These are phyloP conservation scores for Toxotes chatareus DNA, from an alignment of 2,113 vertebrate genomes.

Conservation along the genomic window DNA sequence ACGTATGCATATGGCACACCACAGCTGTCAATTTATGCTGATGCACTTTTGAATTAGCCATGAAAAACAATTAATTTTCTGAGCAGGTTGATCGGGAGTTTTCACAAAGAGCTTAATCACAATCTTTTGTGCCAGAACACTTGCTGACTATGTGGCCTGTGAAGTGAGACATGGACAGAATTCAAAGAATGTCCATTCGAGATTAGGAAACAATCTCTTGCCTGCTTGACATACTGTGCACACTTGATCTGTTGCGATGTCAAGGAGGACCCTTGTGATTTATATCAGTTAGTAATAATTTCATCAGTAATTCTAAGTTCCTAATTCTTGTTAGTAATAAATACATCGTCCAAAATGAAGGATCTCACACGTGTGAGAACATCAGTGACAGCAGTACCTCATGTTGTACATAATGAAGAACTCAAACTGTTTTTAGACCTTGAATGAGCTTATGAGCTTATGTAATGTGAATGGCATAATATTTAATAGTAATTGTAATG, in stretches of 20 bases:
- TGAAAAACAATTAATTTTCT: constrained; percentile 79
- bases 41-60: constrained; percentile 74
- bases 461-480: background rate
- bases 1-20: constrained; percentile 62
- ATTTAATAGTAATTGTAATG: background rate
- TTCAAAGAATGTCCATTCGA: constrained; percentile 58
- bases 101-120: constrained; percentile 69
- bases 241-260: constrained; percentile 35
- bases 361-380: background rate
- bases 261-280: constrained; percentile 24
- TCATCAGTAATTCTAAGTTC: constrained; percentile 12
- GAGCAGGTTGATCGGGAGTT: constrained; percentile 73
- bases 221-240: constrained; percentile 47
- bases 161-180: constrained; percentile 57
- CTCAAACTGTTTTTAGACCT: background rate
- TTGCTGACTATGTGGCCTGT: constrained; percentile 67
- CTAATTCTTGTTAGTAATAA: constrained; percentile 5
- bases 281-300: constrained; percentile 33
- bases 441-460: background rate
- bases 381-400: background rate
- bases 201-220: constrained; percentile 46
- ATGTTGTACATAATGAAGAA: background rate
- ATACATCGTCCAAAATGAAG: background rate
- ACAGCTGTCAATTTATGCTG: constrained; percentile 79
- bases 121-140: constrained; percentile 65